These are phyloP conservation scores for Equus przewalskii DNA, from an alignment of 2,113 vertebrate species.

Conservation along the genomic window DNA sequence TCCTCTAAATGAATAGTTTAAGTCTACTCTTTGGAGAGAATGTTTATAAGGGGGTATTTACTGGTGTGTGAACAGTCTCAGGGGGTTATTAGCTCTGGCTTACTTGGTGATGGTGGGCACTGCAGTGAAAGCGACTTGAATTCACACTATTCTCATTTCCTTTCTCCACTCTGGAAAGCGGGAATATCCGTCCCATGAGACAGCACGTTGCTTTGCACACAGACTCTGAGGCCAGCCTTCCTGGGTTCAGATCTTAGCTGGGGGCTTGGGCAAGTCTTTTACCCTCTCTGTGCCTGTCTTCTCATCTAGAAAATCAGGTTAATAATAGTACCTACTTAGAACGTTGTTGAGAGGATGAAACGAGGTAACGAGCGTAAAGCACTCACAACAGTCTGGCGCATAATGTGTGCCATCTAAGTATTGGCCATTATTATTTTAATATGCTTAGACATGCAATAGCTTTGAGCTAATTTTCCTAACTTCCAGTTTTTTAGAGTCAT, in stretches of 20 bases:
- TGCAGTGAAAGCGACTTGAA: not conserved
- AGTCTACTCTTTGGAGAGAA: not conserved
- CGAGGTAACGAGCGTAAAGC: not conserved
- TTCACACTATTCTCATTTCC: not conserved
- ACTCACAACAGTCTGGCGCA: not conserved
- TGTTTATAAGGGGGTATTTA: not conserved
- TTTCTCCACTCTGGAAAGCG: not conserved
- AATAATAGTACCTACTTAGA: not conserved
- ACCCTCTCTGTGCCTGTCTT: not conserved
- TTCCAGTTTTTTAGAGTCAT: not conserved
- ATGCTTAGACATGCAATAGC: not conserved
- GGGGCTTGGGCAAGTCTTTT: not conserved
- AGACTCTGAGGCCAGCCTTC: not conserved
- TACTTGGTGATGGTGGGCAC: not conserved
- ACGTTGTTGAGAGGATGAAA: not conserved
- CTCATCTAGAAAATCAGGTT: not conserved
- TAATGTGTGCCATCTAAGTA: not conserved
- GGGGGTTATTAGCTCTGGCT: not conserved
- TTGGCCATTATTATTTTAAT: not conserved
- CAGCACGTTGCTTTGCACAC: not conserved
- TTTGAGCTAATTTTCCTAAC: conserved; percentile 54
- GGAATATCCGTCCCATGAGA: not conserved
- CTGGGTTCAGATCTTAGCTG: not conserved
- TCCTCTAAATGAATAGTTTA: not conserved
- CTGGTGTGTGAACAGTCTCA: not conserved